Evolutionary conservation across 2,797 vertebrate species (phyloP).

Genomic region (Ambastaia sidthimunki): DNA sequence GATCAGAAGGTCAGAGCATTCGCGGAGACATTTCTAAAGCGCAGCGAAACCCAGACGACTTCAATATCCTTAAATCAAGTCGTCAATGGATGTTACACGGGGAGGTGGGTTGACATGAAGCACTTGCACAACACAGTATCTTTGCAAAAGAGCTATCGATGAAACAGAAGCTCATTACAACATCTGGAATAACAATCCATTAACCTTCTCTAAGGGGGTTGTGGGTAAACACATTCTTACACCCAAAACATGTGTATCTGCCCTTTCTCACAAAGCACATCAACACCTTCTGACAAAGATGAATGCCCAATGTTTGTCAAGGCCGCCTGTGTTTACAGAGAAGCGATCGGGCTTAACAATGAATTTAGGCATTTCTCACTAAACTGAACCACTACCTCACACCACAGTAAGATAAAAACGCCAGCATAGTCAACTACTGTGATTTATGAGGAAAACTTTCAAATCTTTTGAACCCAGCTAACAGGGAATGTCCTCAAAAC

Average conservation of each 20-base stretch:
- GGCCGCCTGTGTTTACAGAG: conserved; percentile 44
- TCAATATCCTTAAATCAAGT: background rate
- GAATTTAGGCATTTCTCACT: conserved; percentile 28
- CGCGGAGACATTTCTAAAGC: conserved; percentile 17
- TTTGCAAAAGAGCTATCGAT: background rate
- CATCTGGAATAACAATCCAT: conserved; percentile 32
- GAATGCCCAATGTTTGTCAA: conserved; percentile 52
- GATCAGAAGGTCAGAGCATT: conserved; percentile 15
- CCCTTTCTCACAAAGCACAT: conserved; percentile 40
- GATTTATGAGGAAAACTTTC: conserved; percentile 13
- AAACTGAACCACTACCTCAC: conserved; percentile 19
- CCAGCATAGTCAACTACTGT: background rate
- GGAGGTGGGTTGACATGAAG: background rate
- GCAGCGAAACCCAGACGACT: conserved; percentile 5
- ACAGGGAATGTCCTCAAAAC: too few species aligned
- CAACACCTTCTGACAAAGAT: conserved; percentile 54
- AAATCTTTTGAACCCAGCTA: background rate
- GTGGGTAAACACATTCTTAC: conserved; percentile 53
- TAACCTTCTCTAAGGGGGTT: conserved; percentile 1
- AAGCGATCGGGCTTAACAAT: conserved; percentile 45
- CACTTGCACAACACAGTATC: conserved; percentile 1
- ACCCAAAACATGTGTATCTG: conserved; percentile 54
- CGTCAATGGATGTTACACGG: background rate
- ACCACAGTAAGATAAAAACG: conserved; percentile 25
- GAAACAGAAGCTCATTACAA: conserved; percentile 10